Conservation (phyloP, 2,113 vertebrate genomes). For the Oreocharis arfaki region DNA sequence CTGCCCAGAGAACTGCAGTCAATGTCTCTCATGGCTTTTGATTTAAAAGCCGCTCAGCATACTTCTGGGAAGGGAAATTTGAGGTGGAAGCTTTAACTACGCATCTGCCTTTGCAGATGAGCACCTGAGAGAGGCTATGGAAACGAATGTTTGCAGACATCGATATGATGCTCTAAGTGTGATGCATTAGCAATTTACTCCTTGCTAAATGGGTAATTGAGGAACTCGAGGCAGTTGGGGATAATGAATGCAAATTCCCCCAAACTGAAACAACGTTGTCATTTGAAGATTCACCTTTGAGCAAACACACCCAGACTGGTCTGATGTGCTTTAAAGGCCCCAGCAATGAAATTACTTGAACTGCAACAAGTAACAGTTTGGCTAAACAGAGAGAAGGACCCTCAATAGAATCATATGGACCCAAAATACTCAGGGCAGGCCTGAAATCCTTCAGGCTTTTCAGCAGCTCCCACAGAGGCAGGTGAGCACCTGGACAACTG, state of each 20-base stretch:
- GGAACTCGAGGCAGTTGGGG: not conserved
- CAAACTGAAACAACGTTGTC: not conserved
- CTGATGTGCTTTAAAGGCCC: not conserved
- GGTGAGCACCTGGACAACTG: not conserved
- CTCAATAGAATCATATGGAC: not conserved
- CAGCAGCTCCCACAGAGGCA: not conserved
- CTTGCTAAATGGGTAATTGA: not conserved
- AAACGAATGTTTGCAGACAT: not conserved
- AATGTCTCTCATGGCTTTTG: not conserved
- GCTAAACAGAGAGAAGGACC: not conserved
- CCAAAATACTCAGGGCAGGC: not conserved
- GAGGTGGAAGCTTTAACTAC: not conserved
- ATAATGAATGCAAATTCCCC: slow-evolving; percentile 16
- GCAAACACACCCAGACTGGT: not conserved
- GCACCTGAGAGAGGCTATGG: not conserved
- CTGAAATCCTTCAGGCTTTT: not conserved
- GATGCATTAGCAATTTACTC: not conserved
- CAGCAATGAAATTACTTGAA: not conserved
- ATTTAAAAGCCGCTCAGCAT: not conserved
- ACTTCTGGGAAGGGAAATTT: not conserved
- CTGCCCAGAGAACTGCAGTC: not conserved
- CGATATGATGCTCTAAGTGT: rapidly evolving
- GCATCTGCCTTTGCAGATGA: not conserved
- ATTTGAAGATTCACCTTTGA: not conserved
- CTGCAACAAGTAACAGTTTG: not conserved